Evolutionary conservation across 1,140 invertebrate species (phyloP).

Genomic region (Meloidogyne floridensis): DNA sequence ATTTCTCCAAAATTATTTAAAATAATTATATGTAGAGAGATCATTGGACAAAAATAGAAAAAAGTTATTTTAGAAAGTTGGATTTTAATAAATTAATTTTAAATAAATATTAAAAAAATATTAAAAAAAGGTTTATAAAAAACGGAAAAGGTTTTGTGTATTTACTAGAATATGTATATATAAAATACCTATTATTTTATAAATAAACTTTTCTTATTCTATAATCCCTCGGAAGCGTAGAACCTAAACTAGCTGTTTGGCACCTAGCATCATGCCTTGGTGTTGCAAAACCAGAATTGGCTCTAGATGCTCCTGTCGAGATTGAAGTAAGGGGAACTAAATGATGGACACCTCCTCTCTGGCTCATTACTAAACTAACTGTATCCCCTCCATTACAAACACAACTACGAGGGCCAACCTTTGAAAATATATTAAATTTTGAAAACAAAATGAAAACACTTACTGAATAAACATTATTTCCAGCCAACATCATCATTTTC

Average conservation of each 20-base stretch:
- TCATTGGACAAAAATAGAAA: too few species aligned
- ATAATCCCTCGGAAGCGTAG: slow-evolving; percentile 61
- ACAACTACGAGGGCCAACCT: slow-evolving; percentile 18
- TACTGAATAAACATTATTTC: slow-evolving; percentile 26
- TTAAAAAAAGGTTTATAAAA: too few species aligned
- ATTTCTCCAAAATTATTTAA: background rate
- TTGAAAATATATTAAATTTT: background rate
- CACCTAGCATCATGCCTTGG: slow-evolving; percentile 44
- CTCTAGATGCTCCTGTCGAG: slow-evolving; percentile 44
- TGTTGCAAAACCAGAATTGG: slow-evolving; percentile 52
- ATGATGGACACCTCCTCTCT: slow-evolving; percentile 27
- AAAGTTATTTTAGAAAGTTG: too few species aligned
- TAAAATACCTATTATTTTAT: background rate
- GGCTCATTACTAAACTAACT: slow-evolving; percentile 56
- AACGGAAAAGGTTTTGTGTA: too few species aligned
- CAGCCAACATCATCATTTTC: slow-evolving; percentile 35
- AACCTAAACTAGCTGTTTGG: slow-evolving; percentile 28
- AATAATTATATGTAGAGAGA: too few species aligned
- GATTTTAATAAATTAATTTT: too few species aligned
- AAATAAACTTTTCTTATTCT: slow-evolving; percentile 63
- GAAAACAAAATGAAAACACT: background rate
- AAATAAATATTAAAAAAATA: too few species aligned
- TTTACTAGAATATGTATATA: background rate
- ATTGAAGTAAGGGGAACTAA: slow-evolving; percentile 52
- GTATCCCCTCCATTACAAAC: slow-evolving; percentile 46